Base-by-base conservation (phyloP, 2,113 vertebrate genomes). In the Echinops telfairi region DNA sequence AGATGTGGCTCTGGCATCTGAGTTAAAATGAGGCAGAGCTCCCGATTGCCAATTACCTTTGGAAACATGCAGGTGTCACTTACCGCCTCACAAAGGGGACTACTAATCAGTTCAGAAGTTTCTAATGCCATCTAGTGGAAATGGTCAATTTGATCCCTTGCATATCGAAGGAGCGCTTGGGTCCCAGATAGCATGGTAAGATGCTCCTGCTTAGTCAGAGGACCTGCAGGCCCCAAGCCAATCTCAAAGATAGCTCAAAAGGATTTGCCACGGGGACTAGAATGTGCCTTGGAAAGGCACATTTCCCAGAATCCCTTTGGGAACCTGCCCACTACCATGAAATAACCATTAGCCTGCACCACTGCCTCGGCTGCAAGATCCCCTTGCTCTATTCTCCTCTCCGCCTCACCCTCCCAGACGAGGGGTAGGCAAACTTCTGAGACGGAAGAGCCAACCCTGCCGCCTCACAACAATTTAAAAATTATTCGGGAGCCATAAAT, bases 61-160 rank as follows among this genome's bases (percentile, higher is more conserved):
- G 90, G 90, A 90, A 89, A 93, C 66, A 78, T 23, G 29, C 92
- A 96, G 86, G 95, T 96, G 60, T 92, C 40, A 96, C 86, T 90
- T 73, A 92, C 47, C 92, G 80, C 71, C 86, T 88, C 91, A 91
- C 92, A 94, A 95, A 96, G 94, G 94, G 95, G 88, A 93, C 77
- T 88, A 76, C 76, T 73, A 90, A 95, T 97, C 96, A 96, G 95
- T 97, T 92, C 75, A 60, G 93, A 93, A 96, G 96, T 95, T 95
- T 94, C 96, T 96, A 92, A 97, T 96, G 96, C 96, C 97, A 97
- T 93, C 97, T 96, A 97, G 97, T 97, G 96, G 96, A 96, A 96
- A 96, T 14, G 83, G 92, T 94, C 93, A 92, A 97, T 94, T 15
- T 73, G 60, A 79, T 95, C 90, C 82, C 83, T 91, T 80, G 31